Evolutionary conservation across 2,113 vertebrate species (phyloP).

Genomic region (Tenebrosternarchus preto): DNA sequence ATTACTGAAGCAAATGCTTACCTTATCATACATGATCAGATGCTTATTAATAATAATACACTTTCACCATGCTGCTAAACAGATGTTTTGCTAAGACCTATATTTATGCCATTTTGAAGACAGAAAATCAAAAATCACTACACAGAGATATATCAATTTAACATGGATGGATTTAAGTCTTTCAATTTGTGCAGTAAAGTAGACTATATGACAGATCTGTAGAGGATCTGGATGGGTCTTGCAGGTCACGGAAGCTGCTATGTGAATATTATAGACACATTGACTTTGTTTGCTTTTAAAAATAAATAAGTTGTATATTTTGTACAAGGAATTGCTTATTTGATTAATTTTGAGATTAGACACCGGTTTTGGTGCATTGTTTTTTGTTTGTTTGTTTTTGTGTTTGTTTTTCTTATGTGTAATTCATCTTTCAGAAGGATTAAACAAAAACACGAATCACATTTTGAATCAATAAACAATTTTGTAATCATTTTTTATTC

Average conservation of each 20-base stretch:
- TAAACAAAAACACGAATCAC: slow-evolving; percentile 55
- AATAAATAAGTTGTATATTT: slow-evolving; percentile 61
- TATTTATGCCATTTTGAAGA: slow-evolving; percentile 47
- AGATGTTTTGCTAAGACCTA: slow-evolving; percentile 10
- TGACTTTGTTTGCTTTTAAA: slow-evolving; percentile 9
- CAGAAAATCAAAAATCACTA: neutral
- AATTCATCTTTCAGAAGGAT: slow-evolving; percentile 52
- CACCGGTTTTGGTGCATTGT: slow-evolving; percentile 37
- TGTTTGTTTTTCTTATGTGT: slow-evolving; percentile 56
- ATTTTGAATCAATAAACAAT: slow-evolving; percentile 73
- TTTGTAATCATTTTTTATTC: slow-evolving; percentile 62
- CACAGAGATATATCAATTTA: slow-evolving; percentile 6
- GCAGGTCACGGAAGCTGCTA: neutral
- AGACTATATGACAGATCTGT: slow-evolving; percentile 37
- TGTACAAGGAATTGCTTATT: slow-evolving; percentile 35
- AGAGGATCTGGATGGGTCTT: slow-evolving; percentile 3
- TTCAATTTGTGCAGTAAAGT: slow-evolving; percentile 9
- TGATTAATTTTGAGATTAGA: slow-evolving; percentile 24
- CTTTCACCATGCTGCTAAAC: slow-evolving; percentile 37
- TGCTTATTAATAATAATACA: slow-evolving; percentile 4
- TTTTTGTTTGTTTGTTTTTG: no score
- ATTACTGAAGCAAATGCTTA: neutral
- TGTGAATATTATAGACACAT: neutral
- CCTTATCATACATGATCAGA: neutral
- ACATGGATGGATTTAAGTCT: neutral